These are phyloP conservation scores for Tridacna crocea DNA, from an alignment of 2,888 invertebrate genomes.

Conservation along the genomic window DNA sequence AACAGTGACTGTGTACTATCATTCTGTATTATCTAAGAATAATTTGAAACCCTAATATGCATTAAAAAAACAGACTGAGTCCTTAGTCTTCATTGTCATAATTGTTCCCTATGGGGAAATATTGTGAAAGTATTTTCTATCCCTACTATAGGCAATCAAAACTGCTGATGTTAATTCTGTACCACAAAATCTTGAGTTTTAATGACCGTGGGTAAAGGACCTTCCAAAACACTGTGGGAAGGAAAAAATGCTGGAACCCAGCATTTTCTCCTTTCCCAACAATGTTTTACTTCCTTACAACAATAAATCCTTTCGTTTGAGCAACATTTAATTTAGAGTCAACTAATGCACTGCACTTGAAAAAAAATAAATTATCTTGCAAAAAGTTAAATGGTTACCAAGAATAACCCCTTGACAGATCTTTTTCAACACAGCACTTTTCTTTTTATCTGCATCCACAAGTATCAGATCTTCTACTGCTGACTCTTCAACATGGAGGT, in stretches of 20 bases:
- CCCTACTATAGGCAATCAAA: no score
- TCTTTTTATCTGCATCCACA: constrained; percentile 75
- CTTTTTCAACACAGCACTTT: not conserved
- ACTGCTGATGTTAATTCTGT: no score
- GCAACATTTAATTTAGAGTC: not conserved
- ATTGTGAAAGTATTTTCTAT: no score
- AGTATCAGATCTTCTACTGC: constrained; percentile 92
- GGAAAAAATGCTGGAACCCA: not conserved
- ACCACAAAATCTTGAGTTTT: no score
- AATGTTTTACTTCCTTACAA: not conserved
- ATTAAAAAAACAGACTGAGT: no score
- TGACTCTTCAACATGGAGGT: constrained; percentile 89
- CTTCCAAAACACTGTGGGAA: not conserved
- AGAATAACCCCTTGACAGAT: not conserved
- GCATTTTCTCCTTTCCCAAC: constrained; percentile 5
- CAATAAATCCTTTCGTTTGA: not conserved
- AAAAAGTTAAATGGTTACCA: not conserved
- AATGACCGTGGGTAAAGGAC: no score
- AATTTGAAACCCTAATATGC: no score
- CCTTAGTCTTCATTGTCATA: no score
- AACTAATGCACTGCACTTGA: not conserved
- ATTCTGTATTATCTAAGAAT: no score
- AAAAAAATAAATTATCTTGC: no score
- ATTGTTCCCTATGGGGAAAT: no score
- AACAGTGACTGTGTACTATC: no score